A percentile compares a stretch with the other conserved stretches of the same genome.
Evolutionary conservation across 92 coral and sea anemone species (phyloP).

Genomic region (Diadumene lineata): DNA sequence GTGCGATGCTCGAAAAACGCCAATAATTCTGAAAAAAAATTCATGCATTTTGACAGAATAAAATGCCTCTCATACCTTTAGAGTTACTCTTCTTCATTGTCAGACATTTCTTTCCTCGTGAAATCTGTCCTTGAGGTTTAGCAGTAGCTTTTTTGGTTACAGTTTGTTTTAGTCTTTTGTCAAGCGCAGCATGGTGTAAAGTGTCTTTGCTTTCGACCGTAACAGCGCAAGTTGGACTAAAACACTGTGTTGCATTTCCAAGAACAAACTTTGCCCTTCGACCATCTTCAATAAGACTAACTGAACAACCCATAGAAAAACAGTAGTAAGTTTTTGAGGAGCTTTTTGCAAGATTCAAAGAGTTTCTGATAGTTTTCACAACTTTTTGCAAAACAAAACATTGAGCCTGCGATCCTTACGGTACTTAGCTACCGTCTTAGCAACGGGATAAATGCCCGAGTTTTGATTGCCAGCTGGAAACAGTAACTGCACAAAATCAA

Average conservation of each 20-base stretch:
- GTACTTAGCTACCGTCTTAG: neutral
- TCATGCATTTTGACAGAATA: too few relatives aligned
- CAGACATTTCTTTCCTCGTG: neutral
- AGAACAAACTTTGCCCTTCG: neutral
- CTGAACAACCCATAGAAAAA: conserved; percentile 14
- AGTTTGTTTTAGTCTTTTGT: conserved; percentile 2
- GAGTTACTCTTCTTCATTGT: neutral
- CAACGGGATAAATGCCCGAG: neutral
- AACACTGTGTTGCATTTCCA: neutral
- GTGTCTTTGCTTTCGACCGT: neutral
- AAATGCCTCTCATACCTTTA: neutral
- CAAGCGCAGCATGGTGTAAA: neutral
- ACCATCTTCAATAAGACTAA: conserved; percentile 12
- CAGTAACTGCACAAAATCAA: neutral
- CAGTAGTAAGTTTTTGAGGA: neutral
- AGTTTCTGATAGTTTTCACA: neutral
- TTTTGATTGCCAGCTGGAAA: neutral
- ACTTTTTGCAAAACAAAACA: conserved; percentile 18
- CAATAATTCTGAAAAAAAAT: too few relatives aligned
- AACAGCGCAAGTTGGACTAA: neutral
- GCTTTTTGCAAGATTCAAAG: neutral
- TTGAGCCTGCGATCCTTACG: conserved; percentile 17
- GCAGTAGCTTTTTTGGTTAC: neutral
- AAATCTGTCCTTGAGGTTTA: neutral
- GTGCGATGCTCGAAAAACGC: too few relatives aligned